A percentile compares a stretch with the other conserved stretches of the same genome.
Conservation (phyloP, 2,797 vertebrate species). For the Chelidonichthys spinosus region DNA sequence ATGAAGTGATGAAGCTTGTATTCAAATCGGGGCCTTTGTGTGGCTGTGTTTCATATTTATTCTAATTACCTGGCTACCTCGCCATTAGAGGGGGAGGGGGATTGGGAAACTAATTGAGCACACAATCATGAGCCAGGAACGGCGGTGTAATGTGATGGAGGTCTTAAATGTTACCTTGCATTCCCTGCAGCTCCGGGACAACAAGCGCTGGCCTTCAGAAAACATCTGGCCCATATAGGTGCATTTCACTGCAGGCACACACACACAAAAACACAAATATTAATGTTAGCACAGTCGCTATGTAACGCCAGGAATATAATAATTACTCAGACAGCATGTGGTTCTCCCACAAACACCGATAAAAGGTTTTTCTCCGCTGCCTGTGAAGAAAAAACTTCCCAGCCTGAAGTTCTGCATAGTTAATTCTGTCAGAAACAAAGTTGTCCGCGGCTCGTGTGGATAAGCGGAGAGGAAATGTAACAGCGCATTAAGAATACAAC, state of each 20-base stretch:
- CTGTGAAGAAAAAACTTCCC: conserved; percentile 23
- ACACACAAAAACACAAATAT: conserved; percentile 13
- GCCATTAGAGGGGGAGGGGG: conserved; percentile 27
- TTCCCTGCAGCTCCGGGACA: conserved; percentile 92
- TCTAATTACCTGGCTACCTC: conserved; percentile 71
- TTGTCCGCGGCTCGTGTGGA: conserved; percentile 57
- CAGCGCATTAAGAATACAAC: conserved; percentile 75
- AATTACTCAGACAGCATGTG: conserved; percentile 4
- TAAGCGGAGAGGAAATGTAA: conserved; percentile 54
- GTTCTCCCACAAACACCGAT: conserved; percentile 4
- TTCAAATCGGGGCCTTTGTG: conserved; percentile 64
- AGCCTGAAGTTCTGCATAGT: conserved; percentile 52
- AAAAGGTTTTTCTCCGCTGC: neutral
- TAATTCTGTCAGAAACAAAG: conserved; percentile 57
- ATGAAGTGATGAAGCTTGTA: conserved; percentile 54
- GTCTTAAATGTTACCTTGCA: conserved; percentile 87
- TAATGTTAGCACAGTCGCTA: neutral
- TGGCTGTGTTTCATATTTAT: conserved; percentile 64
- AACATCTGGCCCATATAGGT: conserved; percentile 90
- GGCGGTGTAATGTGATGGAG: neutral
- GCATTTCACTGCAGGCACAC: conserved; percentile 88
- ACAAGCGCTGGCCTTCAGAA: conserved; percentile 90
- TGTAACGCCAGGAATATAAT: conserved; percentile 2
- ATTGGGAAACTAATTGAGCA: conserved; percentile 58
- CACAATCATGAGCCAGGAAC: conserved; percentile 16